A percentile compares a stretch with the other conserved stretches of the same genome.
phyloP scores from a whole-genome alignment of 2,113 vertebrate species.

The Mellivora capensis region DNA sequence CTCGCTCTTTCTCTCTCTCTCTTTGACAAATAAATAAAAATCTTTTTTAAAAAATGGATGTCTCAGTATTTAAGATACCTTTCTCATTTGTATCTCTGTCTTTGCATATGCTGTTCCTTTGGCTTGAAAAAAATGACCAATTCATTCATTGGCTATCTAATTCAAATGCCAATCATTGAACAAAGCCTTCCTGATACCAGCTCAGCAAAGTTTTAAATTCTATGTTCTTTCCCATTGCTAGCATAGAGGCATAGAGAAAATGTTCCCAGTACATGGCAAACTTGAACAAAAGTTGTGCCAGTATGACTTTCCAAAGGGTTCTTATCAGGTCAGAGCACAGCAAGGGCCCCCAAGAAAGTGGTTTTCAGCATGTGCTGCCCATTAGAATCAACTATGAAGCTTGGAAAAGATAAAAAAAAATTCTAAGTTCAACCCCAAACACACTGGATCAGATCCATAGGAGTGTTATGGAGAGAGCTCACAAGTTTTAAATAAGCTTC shows the following conservation, averaged over 20 bases:
- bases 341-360: neutral
- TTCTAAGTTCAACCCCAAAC: neutral
- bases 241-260: neutral
- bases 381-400: neutral
- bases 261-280: neutral
- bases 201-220: neutral
- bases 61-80: neutral
- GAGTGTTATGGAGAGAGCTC: neutral
- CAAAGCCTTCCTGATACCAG: conserved; percentile 1
- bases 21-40: no score
- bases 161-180: neutral
- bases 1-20: no score
- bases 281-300: neutral
- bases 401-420: neutral
- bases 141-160: neutral
- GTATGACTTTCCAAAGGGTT: conserved; percentile 9
- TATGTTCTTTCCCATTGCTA: neutral
- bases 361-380: neutral
- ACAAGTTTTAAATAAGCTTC: neutral
- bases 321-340: neutral
- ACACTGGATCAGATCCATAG: neutral
- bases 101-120: conserved; percentile 17
- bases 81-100: neutral
- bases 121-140: neutral
- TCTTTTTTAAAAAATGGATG: neutral